These are phyloP conservation scores for Falco cherrug DNA, from an alignment of 2,797 vertebrate genomes.

Conservation along the genomic window DNA sequence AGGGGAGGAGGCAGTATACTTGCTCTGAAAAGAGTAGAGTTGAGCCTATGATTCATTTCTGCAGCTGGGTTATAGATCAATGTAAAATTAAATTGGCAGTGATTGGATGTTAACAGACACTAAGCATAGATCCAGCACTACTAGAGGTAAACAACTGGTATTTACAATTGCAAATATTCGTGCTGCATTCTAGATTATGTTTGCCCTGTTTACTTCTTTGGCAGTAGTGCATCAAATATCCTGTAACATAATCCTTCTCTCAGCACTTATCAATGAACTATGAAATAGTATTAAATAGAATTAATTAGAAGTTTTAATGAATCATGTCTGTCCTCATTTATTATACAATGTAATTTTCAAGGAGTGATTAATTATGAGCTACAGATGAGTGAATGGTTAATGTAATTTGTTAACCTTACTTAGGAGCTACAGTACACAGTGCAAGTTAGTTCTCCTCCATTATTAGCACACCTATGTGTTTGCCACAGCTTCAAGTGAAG, in stretches of 20 bases:
- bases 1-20: background rate
- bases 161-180: slow-evolving; percentile 63
- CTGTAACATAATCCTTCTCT: slow-evolving; percentile 76
- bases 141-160: slow-evolving; percentile 56
- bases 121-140: background rate
- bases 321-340: slow-evolving; percentile 84
- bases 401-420: slow-evolving; percentile 79
- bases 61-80: background rate
- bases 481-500: slow-evolving; percentile 43
- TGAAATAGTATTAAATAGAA: slow-evolving; percentile 84
- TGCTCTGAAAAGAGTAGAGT: background rate
- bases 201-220: slow-evolving; percentile 73
- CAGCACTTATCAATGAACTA: slow-evolving; percentile 83
- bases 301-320: slow-evolving; percentile 87
- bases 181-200: slow-evolving; percentile 61
- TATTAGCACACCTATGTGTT: slow-evolving; percentile 54
- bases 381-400: slow-evolving; percentile 80
- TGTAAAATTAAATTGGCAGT: slow-evolving; percentile 29
- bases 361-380: slow-evolving; percentile 81
- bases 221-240: slow-evolving; percentile 72
- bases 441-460: slow-evolving; percentile 57
- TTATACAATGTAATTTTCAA: slow-evolving; percentile 82
- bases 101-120: background rate
- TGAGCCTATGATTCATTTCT: background rate
- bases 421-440: slow-evolving; percentile 62